Base-by-base conservation (phyloP, 2,888 invertebrate genomes). In the Alloscopus bannaensis region DNA sequence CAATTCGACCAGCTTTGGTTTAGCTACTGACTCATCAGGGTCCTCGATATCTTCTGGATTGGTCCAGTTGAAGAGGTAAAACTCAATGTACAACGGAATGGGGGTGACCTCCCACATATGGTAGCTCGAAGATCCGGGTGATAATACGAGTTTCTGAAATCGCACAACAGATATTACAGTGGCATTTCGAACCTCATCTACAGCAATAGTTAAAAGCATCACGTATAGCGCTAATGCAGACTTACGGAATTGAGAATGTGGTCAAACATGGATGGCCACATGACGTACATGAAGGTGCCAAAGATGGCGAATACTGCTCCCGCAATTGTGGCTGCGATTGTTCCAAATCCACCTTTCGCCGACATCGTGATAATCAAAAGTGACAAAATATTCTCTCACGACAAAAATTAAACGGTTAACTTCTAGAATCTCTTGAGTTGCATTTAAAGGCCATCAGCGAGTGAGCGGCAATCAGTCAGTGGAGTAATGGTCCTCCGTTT, bases 91-190 rank as follows among this genome's bases (percentile, higher is more conserved):
- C 91, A 95, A 93, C 0, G 95, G 95, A 80, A 95, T 92, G 0
- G 95, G 95, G 0, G 94, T 93, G 87, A 93, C 92, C 81, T 91
- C 89, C 96, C 96, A 97, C 84, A 93, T 91, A 0, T 90, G 88
- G 88, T 91, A 96, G 29, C 92, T 92, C 78, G 89, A 90, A 0
- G 94, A 93, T 2, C 89, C 89, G 0, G 90, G 89, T 22, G 92
- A 89, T 29, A 95, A 87, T 6, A 90, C 88, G 86, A 95, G 89
- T 90, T 93, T 90, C 94, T 94, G 84, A 13, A 36, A n/a, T n/a
- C n/a, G n/a, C n/a, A n/a, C n/a, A n/a, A n/a, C n/a, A n/a, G n/a
- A n/a, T n/a, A n/a, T n/a, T n/a, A n/a, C n/a, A n/a, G n/a, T n/a
- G n/a, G n/a, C n/a, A n/a, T n/a, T n/a, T n/a, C n/a, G n/a, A n/a